Evolutionary conservation across 2,113 vertebrate species (phyloP).

Genomic region (Rhineura floridana): DNA sequence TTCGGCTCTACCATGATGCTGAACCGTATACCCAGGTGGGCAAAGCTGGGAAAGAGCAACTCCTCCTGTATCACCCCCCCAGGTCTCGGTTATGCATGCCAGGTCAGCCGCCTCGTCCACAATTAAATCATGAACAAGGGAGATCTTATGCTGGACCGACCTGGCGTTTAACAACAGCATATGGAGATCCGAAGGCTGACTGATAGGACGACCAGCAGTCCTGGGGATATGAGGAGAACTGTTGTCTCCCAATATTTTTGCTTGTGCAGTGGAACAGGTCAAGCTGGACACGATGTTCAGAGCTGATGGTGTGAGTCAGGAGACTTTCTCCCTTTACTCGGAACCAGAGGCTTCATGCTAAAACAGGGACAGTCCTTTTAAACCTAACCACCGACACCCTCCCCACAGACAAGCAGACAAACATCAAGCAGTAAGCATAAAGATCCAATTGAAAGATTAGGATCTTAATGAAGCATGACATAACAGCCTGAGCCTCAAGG

Average conservation of each 20-base stretch:
- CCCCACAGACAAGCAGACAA: neutral
- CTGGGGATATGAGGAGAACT: too few species aligned
- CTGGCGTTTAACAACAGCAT: too few species aligned
- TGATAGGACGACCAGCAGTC: too few species aligned
- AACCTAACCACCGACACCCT: neutral
- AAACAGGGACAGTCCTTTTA: neutral
- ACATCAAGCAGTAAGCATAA: conserved; percentile 25
- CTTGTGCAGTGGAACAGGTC: neutral
- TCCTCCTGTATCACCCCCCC: too few species aligned
- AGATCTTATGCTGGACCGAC: too few species aligned
- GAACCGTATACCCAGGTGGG: too few species aligned
- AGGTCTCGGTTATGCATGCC: too few species aligned
- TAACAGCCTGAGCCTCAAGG: conserved; percentile 12
- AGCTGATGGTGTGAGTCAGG: neutral
- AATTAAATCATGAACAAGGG: too few species aligned
- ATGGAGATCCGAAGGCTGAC: too few species aligned
- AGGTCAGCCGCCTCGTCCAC: too few species aligned
- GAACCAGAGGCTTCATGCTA: neutral
- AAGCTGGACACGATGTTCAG: neutral
- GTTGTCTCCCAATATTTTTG: neutral
- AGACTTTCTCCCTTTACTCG: neutral
- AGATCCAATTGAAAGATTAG: conserved; percentile 1
- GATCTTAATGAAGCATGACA: conserved; percentile 32
- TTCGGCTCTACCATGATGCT: too few species aligned
- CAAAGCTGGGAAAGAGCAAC: too few species aligned